These are phyloP conservation scores for Protodeltote pygarga DNA, from an alignment of 2,888 invertebrate species.

Conservation along the genomic window DNA sequence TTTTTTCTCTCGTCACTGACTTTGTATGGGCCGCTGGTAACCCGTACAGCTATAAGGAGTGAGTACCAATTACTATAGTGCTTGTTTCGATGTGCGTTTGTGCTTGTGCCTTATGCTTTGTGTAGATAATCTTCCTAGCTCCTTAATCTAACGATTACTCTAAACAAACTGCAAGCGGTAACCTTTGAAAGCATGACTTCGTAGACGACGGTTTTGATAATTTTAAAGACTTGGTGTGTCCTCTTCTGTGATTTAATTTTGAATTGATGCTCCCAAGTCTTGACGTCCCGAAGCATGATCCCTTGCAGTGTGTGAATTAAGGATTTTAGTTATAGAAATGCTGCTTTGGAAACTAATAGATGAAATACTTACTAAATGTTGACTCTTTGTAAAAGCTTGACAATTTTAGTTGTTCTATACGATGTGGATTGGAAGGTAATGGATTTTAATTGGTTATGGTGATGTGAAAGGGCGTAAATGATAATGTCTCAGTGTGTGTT, in stretches of 20 bases:
- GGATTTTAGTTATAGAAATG: conserved; percentile 73
- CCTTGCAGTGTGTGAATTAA: conserved; percentile 82
- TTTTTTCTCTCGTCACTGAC: conserved; percentile 89
- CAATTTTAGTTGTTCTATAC: conserved; percentile 84
- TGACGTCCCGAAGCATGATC: conserved; percentile 73
- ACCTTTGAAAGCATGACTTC: conserved; percentile 71
- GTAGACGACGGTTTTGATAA: conserved; percentile 59
- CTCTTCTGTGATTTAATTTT: conserved; percentile 54
- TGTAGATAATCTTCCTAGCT: conserved; percentile 81
- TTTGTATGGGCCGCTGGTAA: conserved; percentile 91
- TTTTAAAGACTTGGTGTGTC: conserved; percentile 72
- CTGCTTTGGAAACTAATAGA: conserved; percentile 78
- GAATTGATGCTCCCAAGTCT: conserved; percentile 67
- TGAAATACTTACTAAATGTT: conserved; percentile 80
- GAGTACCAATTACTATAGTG: conserved; percentile 89
- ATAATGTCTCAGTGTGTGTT: conserved; percentile 88
- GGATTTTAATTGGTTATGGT: conserved; percentile 84
- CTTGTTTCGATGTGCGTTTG: conserved; percentile 84
- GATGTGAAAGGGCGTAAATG: conserved; percentile 84
- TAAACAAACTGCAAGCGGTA: conserved; percentile 84
- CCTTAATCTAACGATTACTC: conserved; percentile 64
- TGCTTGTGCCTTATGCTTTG: conserved; percentile 85
- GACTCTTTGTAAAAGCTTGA: conserved; percentile 84
- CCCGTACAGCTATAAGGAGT: conserved; percentile 90
- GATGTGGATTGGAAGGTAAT: conserved; percentile 87